Evolutionary conservation across 2,113 vertebrate species (phyloP), one percentile per base, ranked within the genome.

Genomic region (Crotalus tigris): DNA sequence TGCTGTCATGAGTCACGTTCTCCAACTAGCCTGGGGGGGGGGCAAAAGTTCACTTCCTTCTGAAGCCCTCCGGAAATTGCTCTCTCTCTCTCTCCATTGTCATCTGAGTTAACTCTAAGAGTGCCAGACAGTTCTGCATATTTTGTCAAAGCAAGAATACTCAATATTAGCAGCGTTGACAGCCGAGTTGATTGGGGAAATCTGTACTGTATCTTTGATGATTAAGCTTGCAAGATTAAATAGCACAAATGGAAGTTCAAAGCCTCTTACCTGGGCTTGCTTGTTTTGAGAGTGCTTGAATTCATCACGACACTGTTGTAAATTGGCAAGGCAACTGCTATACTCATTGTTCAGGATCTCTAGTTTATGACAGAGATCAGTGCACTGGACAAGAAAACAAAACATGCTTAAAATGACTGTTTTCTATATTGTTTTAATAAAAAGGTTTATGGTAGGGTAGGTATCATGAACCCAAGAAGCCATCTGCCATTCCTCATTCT

Each of bases 281-380:
- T 90, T 92, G 91, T 97, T 94, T 61, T 97, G 96, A 88, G 10
- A 93, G 57, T 69, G 96, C 92, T 95, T 97, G 87, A 99, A 97
- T 93, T 99, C 98, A 0, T 98, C 97, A 9, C 98, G 98, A 95
- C 98, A 99, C 96, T 98, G 98, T 75, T 97, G 97, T 97, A 99
- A 97, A 89, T 98, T 98, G 87, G 19, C 95, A 96, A 98, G 97
- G 96, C 98, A 98, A 95, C 97, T 97, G 91, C 95, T 97, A 93
- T 98, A 98, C 96, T 99, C 98, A 64, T 98, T 97, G 54, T 98
- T 97, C 96, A 99, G 96, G 49, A 94, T 92, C 88, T 98, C 97
- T 95, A 99, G 96, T 95, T 99, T 98, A 0, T 69, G 91, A 94
- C 98, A 98, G 95, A 99, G 97, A 94, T 98, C 98, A 92, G 29